These are phyloP conservation scores for Hyposoter didymator DNA, from an alignment of 2,888 invertebrate genomes.

Conservation along the genomic window DNA sequence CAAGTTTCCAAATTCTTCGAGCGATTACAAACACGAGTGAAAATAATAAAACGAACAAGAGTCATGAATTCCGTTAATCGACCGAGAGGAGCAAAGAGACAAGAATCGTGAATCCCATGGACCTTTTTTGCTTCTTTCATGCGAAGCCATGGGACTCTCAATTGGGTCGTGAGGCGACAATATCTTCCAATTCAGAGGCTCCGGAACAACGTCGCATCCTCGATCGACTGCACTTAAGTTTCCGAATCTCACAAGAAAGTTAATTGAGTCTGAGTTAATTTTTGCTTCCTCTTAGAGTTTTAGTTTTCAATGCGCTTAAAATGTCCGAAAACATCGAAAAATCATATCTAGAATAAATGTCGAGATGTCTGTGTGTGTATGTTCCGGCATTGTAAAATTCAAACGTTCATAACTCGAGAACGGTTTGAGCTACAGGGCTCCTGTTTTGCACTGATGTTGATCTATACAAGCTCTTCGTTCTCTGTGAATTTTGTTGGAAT, in stretches of 20 bases:
- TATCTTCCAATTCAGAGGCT: slow-evolving; percentile 8
- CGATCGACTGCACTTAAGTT: neutral
- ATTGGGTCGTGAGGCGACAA: slow-evolving; percentile 35
- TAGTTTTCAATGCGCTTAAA: no score
- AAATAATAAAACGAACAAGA: slow-evolving; percentile 34
- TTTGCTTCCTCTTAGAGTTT: no score
- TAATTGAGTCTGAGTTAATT: no score
- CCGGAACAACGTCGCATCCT: neutral
- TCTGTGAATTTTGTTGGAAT: no score
- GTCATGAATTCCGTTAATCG: slow-evolving; percentile 35
- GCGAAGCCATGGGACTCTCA: neutral
- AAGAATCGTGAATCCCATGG: slow-evolving; percentile 26
- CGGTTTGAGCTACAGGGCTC: no score
- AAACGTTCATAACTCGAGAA: no score
- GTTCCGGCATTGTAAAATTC: no score
- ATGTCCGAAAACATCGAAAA: no score
- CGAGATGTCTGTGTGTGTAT: no score
- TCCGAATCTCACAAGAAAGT: neutral
- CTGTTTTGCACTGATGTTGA: no score
- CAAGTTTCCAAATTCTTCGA: neutral
- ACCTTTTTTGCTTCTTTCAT: slow-evolving; percentile 8
- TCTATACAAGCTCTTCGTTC: no score
- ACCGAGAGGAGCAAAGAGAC: neutral
- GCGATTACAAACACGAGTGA: neutral
- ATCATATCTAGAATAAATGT: no score